These are phyloP conservation scores for Lasioglossum morio DNA, from an alignment of 2,888 invertebrate genomes.

Conservation along the genomic window DNA sequence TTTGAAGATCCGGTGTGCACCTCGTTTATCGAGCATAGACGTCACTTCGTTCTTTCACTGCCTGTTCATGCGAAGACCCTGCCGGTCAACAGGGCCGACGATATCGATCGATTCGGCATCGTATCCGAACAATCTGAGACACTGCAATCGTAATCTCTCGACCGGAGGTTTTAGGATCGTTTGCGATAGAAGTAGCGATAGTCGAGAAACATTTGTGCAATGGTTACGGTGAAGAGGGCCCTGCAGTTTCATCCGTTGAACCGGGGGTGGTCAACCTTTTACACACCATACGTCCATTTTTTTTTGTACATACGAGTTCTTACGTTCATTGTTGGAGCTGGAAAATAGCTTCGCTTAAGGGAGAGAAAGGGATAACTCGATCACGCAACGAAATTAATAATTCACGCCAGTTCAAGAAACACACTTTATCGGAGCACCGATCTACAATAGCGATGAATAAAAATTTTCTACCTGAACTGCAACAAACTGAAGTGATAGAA, in stretches of 20 bases:
- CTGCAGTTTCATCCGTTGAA: neutral
- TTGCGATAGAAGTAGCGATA: slow-evolving; percentile 48
- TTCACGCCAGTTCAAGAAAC: too few species aligned
- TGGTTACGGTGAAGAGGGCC: slow-evolving; percentile 44
- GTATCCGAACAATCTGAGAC: slow-evolving; percentile 9
- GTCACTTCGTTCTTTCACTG: slow-evolving; percentile 48
- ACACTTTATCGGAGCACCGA: too few species aligned
- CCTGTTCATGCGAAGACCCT: slow-evolving; percentile 37
- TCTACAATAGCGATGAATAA: too few species aligned
- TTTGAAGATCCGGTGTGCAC: neutral
- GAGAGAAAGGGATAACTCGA: too few species aligned
- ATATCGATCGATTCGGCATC: slow-evolving; percentile 56
- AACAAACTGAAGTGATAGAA: too few species aligned
- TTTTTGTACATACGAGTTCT: too few species aligned
- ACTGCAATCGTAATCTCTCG: neutral
- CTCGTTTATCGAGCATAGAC: slow-evolving; percentile 25
- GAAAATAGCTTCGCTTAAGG: too few species aligned
- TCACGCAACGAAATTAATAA: too few species aligned
- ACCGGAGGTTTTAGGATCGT: neutral
- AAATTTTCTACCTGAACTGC: too few species aligned
- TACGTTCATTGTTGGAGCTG: too few species aligned
- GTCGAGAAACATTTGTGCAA: slow-evolving; percentile 61
- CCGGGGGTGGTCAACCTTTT: too few species aligned
- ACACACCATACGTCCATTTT: too few species aligned
- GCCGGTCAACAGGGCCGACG: neutral